These are phyloP conservation scores for Pitangus sulphuratus DNA, from an alignment of 2,797 vertebrate species.

Conservation along the genomic window DNA sequence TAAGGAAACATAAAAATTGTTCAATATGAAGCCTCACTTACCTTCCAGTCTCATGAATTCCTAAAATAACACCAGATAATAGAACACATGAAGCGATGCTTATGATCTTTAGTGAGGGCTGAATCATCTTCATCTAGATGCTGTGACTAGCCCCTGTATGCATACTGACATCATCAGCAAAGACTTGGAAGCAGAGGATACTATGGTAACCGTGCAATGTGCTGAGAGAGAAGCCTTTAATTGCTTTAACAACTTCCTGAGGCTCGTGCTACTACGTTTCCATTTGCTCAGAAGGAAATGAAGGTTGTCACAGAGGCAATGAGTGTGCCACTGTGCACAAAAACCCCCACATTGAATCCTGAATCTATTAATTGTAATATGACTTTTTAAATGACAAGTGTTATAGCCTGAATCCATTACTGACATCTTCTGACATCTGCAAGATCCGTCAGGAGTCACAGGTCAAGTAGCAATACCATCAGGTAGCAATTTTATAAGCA, in stretches of 20 bases:
- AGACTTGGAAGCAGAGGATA: conserved; percentile 78
- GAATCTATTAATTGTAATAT: conserved; percentile 57
- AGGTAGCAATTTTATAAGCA: conserved; percentile 23
- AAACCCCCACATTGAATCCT: conserved; percentile 27
- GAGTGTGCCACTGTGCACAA: conserved; percentile 16
- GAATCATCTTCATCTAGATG: conserved; percentile 74
- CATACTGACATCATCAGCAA: conserved; percentile 82
- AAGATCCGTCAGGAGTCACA: conserved; percentile 27
- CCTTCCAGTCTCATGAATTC: conserved; percentile 43
- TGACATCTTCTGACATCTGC: conserved; percentile 39
- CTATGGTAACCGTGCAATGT: conserved; percentile 83
- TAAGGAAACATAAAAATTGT: background rate
- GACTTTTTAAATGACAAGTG: conserved; percentile 62
- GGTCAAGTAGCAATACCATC: conserved; percentile 30
- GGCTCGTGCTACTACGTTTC: conserved; percentile 72
- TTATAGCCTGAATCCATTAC: conserved; percentile 34
- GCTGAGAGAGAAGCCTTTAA: conserved; percentile 80
- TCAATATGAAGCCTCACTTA: conserved; percentile 56
- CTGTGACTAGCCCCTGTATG: conserved; percentile 77
- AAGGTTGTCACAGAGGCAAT: conserved; percentile 62
- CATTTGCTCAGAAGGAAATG: conserved; percentile 76
- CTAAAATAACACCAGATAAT: conserved; percentile 35
- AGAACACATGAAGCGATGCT: conserved; percentile 17
- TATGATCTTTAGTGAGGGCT: conserved; percentile 45
- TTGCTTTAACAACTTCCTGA: conserved; percentile 84